These are phyloP conservation scores for Hybos culiciformis DNA, from an alignment of 2,888 invertebrate genomes.

Conservation along the genomic window DNA sequence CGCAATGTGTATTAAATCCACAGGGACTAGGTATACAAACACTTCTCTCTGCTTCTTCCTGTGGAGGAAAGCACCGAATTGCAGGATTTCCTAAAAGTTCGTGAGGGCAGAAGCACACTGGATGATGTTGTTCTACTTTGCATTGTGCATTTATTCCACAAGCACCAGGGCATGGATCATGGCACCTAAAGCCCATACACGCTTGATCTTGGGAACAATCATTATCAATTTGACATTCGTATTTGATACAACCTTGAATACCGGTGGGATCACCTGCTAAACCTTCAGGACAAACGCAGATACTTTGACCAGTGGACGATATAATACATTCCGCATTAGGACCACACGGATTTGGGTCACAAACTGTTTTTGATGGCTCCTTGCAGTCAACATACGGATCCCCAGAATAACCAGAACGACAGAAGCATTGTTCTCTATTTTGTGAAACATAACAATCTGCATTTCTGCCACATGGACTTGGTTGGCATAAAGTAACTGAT, in stretches of 20 bases:
- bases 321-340: constrained; percentile 59
- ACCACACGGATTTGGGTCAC: constrained; percentile 69
- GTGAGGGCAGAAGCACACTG: constrained; percentile 59
- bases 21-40: constrained; percentile 66
- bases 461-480: constrained; percentile 70
- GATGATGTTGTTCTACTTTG: constrained; percentile 62
- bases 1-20: constrained; percentile 66
- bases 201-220: constrained; percentile 60
- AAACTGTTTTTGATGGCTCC: constrained; percentile 52
- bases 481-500: constrained; percentile 53
- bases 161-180: constrained; percentile 68
- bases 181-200: constrained; percentile 67
- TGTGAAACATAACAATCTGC: constrained; percentile 73
- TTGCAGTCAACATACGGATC: constrained; percentile 69
- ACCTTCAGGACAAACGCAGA: constrained; percentile 61
- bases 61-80: constrained; percentile 50
- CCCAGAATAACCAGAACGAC: constrained; percentile 58
- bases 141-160: constrained; percentile 66
- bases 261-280: constrained; percentile 65
- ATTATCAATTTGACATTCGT: constrained; percentile 66
- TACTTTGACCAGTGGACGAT: constrained; percentile 51
- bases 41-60: constrained; percentile 41
- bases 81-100: constrained; percentile 67
- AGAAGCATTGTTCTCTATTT: constrained; percentile 73
- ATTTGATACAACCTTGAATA: constrained; percentile 55